phyloP scores from a whole-genome alignment of 2,888 invertebrate genomes.

The Mongoloraphidia duomilia region DNA sequence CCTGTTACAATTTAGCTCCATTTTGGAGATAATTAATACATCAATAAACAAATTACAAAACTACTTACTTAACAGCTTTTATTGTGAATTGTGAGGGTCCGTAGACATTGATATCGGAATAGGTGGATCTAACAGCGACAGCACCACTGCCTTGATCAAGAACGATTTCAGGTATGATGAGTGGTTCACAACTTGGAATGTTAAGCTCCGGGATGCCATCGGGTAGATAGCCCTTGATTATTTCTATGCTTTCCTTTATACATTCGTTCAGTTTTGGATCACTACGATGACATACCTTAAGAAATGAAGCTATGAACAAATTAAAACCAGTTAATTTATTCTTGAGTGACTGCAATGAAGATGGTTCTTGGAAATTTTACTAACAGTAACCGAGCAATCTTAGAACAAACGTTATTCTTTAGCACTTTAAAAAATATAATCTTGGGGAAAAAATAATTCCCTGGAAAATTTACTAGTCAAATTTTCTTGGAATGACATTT shows the following conservation, averaged over 20 bases:
- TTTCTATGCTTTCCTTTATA: slow-evolving; percentile 44
- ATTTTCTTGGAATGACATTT: no score
- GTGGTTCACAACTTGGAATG: slow-evolving; percentile 50
- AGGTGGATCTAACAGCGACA: slow-evolving; percentile 42
- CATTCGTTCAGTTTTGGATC: slow-evolving; percentile 49
- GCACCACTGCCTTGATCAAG: slow-evolving; percentile 47
- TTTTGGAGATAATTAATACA: no score
- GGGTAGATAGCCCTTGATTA: slow-evolving; percentile 41
- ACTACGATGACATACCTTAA: slow-evolving; percentile 49
- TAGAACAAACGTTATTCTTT: no score
- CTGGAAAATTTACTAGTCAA: no score
- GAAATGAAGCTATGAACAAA: slow-evolving; percentile 41
- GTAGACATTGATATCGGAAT: slow-evolving; percentile 41
- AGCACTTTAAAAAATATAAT: no score
- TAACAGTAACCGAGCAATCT: neutral
- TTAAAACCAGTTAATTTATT: slow-evolving; percentile 7
- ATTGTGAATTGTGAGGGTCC: slow-evolving; percentile 46
- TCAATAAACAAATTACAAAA: no score
- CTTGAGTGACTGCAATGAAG: neutral
- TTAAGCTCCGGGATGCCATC: slow-evolving; percentile 44
- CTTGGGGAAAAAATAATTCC: no score
- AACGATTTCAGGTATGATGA: slow-evolving; percentile 42
- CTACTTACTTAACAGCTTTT: slow-evolving; percentile 41
- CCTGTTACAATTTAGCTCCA: no score
- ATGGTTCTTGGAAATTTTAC: neutral